Evolutionary conservation across 2,113 vertebrate species (phyloP), one percentile per base, ranked within the genome.

Genomic region (Austrofundulus limnaeus): DNA sequence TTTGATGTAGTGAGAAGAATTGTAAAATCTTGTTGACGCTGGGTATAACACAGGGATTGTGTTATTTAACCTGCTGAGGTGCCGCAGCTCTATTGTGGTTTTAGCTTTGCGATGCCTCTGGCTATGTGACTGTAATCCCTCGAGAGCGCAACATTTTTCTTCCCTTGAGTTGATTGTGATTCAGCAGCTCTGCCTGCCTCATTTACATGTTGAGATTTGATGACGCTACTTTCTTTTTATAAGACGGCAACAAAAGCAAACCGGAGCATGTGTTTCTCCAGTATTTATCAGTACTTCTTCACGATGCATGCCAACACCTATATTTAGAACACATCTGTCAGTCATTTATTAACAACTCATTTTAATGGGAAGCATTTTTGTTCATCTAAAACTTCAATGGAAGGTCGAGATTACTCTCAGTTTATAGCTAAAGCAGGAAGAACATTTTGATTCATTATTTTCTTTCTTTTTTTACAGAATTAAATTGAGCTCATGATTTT

Each of bases 171-270:
- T 17, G 55, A 43, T 43, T 57, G 23, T 54, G 28, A 43, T 57
- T 43, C 23, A 16, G 21, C 55, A 57, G 39, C 55, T 57, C 23
- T 43, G 38, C 55, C 55, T 25, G 14, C 55, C 55, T 25, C 0
- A 57, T 57, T 56, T 41, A 38, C 20, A 42, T 41, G 2, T 38
- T 42, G 8, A 42, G 15, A 56, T 17, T 42, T 24, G 51, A 54
- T 54, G 51, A 54, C 51, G 37, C 51, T 20, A 14, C 51, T 53
- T 34, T 21, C 31, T n/a, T n/a, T n/a, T n/a, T n/a, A 38, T 15
- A 11, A 54, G 51, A 34, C 34, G 20, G 28, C 50, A 52, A 11
- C 13, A 28, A 10, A 19, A 21, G 51, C 4, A 54, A 53, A 20
- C 20, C 11, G 43, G 8, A 46, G 43, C n/a, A 11, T 7, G 19